A percentile compares a stretch with the other conserved stretches of the same genome.
Evolutionary conservation across 2,113 vertebrate genomes (phyloP).

Genomic region (Dendropsophus ebraccatus): DNA sequence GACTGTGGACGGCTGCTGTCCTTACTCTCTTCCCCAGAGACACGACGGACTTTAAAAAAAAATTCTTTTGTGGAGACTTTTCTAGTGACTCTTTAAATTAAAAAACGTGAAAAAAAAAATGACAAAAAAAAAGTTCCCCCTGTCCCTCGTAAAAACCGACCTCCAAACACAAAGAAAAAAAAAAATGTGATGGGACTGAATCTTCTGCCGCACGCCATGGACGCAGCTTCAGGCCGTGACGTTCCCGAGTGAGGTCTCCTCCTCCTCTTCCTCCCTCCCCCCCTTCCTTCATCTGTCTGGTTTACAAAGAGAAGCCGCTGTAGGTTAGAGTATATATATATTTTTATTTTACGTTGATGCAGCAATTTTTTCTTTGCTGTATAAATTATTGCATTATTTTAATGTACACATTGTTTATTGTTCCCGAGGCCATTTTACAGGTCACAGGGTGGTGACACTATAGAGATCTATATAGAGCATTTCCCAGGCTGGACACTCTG

Average conservation of each 20-base stretch:
- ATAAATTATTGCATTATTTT: slow-evolving; percentile 61
- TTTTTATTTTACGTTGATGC: slow-evolving; percentile 62
- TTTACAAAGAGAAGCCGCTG: slow-evolving; percentile 49
- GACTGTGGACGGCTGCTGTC: slow-evolving; percentile 65
- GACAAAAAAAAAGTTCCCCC: slow-evolving; percentile 48
- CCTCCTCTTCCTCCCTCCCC: slow-evolving; percentile 55
- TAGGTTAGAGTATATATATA: slow-evolving; percentile 56
- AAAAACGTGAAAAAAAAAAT: slow-evolving; percentile 61
- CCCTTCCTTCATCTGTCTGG: slow-evolving; percentile 60
- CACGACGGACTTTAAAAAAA: slow-evolving; percentile 23
- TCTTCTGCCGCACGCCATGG: slow-evolving; percentile 61
- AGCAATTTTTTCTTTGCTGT: slow-evolving; percentile 65
- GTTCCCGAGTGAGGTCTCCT: slow-evolving; percentile 66
- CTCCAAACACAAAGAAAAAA: slow-evolving; percentile 4
- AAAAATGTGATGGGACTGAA: slow-evolving; percentile 62
- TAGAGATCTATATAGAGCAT: neutral
- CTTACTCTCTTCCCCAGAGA: slow-evolving; percentile 59
- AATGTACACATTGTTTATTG: slow-evolving; percentile 53
- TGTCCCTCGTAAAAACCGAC: slow-evolving; percentile 42
- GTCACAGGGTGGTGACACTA: slow-evolving; percentile 20
- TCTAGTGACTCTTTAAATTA: slow-evolving; percentile 67
- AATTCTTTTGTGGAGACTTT: slow-evolving; percentile 58
- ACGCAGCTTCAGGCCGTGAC: slow-evolving; percentile 67
- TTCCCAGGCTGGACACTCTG: neutral
- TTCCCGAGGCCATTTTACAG: slow-evolving; percentile 12